These are phyloP conservation scores for Schizopygopsis pylzovi DNA, from an alignment of 2,797 vertebrate genomes.

Conservation along the genomic window DNA sequence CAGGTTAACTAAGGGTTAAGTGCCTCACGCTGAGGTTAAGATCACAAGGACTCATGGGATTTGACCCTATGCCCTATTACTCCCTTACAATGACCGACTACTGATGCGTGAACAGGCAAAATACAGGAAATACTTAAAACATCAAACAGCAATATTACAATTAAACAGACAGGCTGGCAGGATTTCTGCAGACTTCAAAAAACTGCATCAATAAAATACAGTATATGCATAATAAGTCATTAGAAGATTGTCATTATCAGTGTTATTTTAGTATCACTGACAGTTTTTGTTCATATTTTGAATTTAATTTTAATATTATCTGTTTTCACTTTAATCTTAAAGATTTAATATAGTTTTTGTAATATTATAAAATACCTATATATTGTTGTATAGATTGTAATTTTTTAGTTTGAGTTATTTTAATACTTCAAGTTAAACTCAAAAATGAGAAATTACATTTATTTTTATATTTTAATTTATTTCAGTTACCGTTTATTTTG, in stretches of 20 bases:
- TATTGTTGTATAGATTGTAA: not conserved
- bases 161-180: not conserved
- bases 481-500: not conserved
- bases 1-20: conserved; percentile 58
- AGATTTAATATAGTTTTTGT: not conserved
- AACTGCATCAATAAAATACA: not conserved
- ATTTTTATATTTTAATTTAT: not conserved
- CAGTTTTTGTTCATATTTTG: not conserved
- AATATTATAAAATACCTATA: not conserved
- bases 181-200: not conserved
- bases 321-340: not conserved
- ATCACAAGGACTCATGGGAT: conserved; percentile 55
- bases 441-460: no score
- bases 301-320: not conserved
- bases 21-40: conserved; percentile 51
- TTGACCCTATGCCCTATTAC: conserved; percentile 52
- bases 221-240: no score
- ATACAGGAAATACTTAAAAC: not conserved
- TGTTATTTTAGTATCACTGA: not conserved
- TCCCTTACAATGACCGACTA: conserved; percentile 28
- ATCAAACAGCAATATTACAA: not conserved
- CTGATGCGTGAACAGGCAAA: not conserved
- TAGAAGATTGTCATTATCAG: not conserved
- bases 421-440: not conserved
- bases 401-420: not conserved